Conservation (phyloP, 2,113 vertebrate species). For the Pholis gunnellus region DNA sequence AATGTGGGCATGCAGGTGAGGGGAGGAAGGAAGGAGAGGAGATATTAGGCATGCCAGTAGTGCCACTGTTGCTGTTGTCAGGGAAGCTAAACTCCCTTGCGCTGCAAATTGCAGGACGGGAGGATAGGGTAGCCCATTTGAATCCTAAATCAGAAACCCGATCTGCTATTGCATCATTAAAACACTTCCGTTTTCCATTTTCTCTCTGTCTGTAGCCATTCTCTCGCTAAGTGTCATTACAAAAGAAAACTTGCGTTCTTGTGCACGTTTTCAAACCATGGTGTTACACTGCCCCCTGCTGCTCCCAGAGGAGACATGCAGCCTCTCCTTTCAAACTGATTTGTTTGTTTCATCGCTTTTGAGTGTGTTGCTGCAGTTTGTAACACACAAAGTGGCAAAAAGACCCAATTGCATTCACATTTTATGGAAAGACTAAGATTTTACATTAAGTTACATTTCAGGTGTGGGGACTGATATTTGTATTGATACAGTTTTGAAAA, state of each 20-base stretch:
- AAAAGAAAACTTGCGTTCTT: not conserved
- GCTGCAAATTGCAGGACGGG: not conserved
- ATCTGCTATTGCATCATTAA: not conserved
- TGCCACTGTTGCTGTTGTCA: conserved; percentile 35
- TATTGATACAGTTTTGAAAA: not conserved
- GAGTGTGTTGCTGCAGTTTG: not conserved
- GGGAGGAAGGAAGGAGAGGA: not conserved
- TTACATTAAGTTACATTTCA: not conserved
- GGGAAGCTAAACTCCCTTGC: not conserved
- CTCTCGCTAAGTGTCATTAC: not conserved
- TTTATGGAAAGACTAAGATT: not conserved
- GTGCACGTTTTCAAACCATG: not conserved
- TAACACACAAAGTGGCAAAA: not conserved
- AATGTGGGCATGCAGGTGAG: conserved; percentile 23
- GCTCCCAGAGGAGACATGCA: not conserved
- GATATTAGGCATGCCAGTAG: conserved; percentile 4
- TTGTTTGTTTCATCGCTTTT: not conserved
- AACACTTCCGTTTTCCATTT: not conserved
- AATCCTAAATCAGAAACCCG: not conserved
- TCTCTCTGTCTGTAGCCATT: not conserved
- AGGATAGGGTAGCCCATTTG: not conserved
- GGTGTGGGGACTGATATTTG: not conserved
- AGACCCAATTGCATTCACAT: not conserved
- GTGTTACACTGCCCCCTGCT: conserved; percentile 61
- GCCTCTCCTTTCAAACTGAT: not conserved